Evolutionary conservation across 2,113 vertebrate species (phyloP).

Genomic region (Oreotrochilus melanogaster): DNA sequence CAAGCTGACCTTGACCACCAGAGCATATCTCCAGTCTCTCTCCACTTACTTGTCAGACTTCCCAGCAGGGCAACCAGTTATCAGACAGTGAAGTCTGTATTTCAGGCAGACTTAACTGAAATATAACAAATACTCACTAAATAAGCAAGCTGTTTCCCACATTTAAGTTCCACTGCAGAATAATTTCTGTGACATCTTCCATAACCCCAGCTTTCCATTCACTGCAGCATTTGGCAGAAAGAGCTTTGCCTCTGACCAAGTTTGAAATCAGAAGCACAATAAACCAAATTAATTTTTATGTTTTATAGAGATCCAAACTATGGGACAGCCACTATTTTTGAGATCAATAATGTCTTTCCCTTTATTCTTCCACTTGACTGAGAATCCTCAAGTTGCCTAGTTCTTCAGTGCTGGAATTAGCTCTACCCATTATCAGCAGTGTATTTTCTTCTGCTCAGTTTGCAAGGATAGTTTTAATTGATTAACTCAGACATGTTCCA

Average conservation of each 20-base stretch:
- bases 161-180: neutral
- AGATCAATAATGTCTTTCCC: neutral
- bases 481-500: slow-evolving; percentile 20
- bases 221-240: neutral
- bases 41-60: neutral
- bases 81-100: neutral
- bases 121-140: neutral
- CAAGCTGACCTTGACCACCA: neutral
- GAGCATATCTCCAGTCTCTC: neutral
- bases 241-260: neutral
- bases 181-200: neutral
- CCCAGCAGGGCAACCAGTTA: neutral
- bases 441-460: neutral
- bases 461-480: neutral
- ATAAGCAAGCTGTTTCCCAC: neutral
- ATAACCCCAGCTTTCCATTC: neutral
- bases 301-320: neutral
- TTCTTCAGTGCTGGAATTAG: neutral
- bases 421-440: neutral
- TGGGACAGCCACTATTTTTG: neutral
- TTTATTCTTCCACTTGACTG: neutral
- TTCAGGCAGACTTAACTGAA: neutral
- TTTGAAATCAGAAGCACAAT: neutral
- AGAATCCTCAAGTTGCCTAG: neutral
- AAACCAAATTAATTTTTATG: neutral